A percentile compares a stretch with the other conserved stretches of the same genome.
phyloP scores from a whole-genome alignment of 2,888 invertebrate species.

The Galerucella pusilla region DNA sequence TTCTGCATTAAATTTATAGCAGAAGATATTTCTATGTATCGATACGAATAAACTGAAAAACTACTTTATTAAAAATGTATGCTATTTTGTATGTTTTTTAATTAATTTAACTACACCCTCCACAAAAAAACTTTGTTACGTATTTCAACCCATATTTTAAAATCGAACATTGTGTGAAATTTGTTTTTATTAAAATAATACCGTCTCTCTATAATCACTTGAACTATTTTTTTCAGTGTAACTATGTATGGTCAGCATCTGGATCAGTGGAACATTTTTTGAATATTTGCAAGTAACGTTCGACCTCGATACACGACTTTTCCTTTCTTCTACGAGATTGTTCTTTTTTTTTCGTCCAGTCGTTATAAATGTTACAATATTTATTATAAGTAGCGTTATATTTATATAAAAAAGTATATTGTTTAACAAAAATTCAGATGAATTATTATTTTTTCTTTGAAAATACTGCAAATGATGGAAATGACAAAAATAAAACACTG shows the following conservation, averaged over 20 bases:
- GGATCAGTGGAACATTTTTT: slow-evolving; percentile 12
- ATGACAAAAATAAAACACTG: too few relatives aligned
- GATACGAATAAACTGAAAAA: not conserved
- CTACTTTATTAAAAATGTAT: not conserved
- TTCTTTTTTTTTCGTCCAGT: not conserved
- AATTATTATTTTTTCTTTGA: too few relatives aligned
- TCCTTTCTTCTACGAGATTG: slow-evolving; percentile 11
- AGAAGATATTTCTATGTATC: not conserved
- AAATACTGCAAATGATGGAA: too few relatives aligned
- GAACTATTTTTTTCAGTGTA: not conserved
- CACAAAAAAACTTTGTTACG: not conserved
- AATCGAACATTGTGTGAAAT: not conserved
- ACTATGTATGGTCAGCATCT: slow-evolving; percentile 4
- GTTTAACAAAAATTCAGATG: not conserved
- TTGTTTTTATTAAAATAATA: not conserved
- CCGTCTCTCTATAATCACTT: not conserved
- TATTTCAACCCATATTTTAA: not conserved
- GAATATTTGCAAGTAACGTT: slow-evolving; percentile 15
- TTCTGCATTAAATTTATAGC: slow-evolving; percentile 3
- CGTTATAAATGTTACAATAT: not conserved
- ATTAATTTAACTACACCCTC: not conserved
- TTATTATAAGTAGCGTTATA: not conserved
- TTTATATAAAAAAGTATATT: not conserved
- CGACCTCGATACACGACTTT: slow-evolving; percentile 15
- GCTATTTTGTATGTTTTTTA: not conserved